Conservation (phyloP, 2,888 invertebrate genomes). For the Lasius platythorax region DNA sequence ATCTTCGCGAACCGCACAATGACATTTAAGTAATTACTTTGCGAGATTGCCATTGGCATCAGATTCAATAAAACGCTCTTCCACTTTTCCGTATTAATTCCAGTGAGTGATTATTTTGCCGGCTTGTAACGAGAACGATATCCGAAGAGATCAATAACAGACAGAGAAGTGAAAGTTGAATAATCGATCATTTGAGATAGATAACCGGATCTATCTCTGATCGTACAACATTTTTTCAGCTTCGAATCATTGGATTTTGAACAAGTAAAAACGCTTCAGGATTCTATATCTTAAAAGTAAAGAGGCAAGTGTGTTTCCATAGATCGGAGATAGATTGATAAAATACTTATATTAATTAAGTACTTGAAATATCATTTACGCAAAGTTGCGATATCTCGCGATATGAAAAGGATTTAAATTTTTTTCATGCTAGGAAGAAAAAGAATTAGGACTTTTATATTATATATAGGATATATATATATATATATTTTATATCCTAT, state of each 20-base stretch:
- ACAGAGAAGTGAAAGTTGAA: slow-evolving; percentile 27
- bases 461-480: slow-evolving; percentile 25
- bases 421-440: slow-evolving; percentile 1
- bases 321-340: slow-evolving; percentile 52
- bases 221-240: background rate
- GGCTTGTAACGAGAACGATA: slow-evolving; percentile 7
- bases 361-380: slow-evolving; percentile 4
- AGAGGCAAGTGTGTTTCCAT: slow-evolving; percentile 18
- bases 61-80: background rate
- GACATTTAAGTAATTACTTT: slow-evolving; percentile 18
- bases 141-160: slow-evolving; percentile 16
- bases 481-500: slow-evolving; percentile 3
- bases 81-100: background rate
- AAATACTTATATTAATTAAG: slow-evolving; percentile 32
- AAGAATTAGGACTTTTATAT: slow-evolving; percentile 38
- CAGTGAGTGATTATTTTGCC: slow-evolving; percentile 13
- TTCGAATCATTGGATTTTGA: slow-evolving; percentile 2
- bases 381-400: background rate
- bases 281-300: background rate
- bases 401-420: slow-evolving; percentile 9
- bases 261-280: background rate
- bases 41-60: background rate
- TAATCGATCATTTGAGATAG: slow-evolving; percentile 35
- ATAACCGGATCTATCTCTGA: slow-evolving; percentile 9
- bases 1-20: background rate